Evolutionary conservation across 2,113 vertebrate genomes (phyloP), one percentile per base, ranked within the genome.

Genomic region (Siniperca chuatsi): DNA sequence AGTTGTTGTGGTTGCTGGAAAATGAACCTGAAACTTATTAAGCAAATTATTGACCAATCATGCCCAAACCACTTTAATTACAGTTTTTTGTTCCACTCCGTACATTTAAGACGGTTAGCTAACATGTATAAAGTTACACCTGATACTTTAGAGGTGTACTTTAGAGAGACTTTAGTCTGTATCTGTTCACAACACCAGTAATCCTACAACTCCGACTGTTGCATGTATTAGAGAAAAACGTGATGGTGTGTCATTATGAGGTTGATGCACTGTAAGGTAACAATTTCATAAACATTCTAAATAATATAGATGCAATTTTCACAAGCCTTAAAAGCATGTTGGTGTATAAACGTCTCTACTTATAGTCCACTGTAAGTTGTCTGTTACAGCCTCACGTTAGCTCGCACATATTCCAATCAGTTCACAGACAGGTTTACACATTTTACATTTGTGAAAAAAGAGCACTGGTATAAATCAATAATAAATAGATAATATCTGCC

Each of bases 151-250:
- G n/a, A n/a, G n/a, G n/a, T n/a, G n/a, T n/a, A n/a, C n/a, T n/a
- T n/a, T n/a, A n/a, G n/a, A n/a, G n/a, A n/a, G n/a, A n/a, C n/a
- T n/a, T n/a, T n/a, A 25, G 48, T 55, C 74, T 75, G 23, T 61
- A 77, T 77, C 81, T 37, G 35, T 46, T 78, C 44, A n/a, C 46
- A 77, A 42, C 37, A 11, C 3, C 81, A n/a, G 37, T 42, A 54
- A 70, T 44, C 55, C 66, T 23, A 6, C 55, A 15, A 44, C 64
- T 29, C 25, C 55, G 1, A 40, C 18, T 5, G 25, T 40, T 29
- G 48, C 62, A 67, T 37, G 13, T 40, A 11, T 65, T 18, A 15
- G 6, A 54, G 2, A 55, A 21, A 54, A 42, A 20, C 7, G 4
- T 1, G n/a, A 6, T 6, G 48, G 5, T 11, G 61, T 25, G 46